phyloP scores from a whole-genome alignment of 1,140 invertebrate genomes.

The Myzus persicae region DNA sequence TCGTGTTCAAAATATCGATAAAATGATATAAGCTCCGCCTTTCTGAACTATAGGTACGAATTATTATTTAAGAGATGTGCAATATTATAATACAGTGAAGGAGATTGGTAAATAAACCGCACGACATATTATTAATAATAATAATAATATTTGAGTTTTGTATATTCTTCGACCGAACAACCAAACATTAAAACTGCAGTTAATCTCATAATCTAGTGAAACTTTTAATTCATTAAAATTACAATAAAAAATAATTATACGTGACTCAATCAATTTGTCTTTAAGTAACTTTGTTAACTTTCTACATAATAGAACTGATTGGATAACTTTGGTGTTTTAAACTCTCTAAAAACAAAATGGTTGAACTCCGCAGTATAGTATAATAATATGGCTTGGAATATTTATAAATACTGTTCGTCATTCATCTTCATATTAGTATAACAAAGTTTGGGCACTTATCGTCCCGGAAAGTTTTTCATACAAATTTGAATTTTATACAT shows the following conservation, averaged over 20 bases:
- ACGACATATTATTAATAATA: not conserved
- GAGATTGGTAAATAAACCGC: not conserved
- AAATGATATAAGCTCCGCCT: not conserved
- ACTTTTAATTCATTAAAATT: not conserved
- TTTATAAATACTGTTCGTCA: not conserved
- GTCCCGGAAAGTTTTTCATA: not conserved
- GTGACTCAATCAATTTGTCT: constrained; percentile 1
- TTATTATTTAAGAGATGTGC: not conserved
- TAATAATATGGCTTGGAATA: not conserved
- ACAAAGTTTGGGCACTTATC: constrained; percentile 31
- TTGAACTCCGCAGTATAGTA: not conserved
- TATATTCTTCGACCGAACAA: not conserved
- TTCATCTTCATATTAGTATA: constrained; percentile 35
- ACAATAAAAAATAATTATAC: not conserved
- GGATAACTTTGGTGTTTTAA: constrained; percentile 1
- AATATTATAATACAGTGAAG: not conserved
- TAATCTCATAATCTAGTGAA: not conserved
- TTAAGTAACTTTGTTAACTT: constrained; percentile 30
- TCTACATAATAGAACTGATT: constrained; percentile 16
- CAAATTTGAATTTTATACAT: constrained; percentile 48
- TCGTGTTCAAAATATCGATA: not conserved
- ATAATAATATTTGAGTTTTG: not conserved
- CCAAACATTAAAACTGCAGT: not conserved
- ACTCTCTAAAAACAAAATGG: not conserved
- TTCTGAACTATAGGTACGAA: not conserved